Conservation (phyloP, 2,113 vertebrate species). For the Rana temporaria region DNA sequence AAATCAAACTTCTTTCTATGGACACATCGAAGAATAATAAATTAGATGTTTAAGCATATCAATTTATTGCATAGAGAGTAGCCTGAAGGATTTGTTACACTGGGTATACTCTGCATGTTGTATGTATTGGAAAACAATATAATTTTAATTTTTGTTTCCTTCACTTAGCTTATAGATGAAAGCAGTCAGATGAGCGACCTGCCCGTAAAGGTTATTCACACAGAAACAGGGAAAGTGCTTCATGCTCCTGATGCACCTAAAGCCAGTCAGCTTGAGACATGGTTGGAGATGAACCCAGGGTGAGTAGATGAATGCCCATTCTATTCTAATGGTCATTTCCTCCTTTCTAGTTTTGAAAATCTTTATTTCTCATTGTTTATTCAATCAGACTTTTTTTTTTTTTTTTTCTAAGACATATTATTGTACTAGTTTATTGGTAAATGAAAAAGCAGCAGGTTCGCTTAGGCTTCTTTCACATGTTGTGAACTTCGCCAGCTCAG, state of each 20-base stretch:
- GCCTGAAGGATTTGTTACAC: too few species aligned
- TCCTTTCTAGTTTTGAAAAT: neutral
- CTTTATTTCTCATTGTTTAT: neutral
- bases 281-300: conserved; percentile 99
- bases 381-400: neutral
- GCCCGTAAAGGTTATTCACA: conserved; percentile 97
- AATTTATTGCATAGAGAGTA: too few species aligned
- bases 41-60: too few species aligned
- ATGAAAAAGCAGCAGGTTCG: too few species aligned
- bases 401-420: neutral
- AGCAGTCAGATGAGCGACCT: conserved; percentile 99
- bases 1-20: too few species aligned
- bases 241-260: conserved; percentile 96
- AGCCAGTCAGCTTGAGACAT: conserved; percentile 96
- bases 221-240: conserved; percentile 93
- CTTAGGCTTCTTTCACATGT: too few species aligned
- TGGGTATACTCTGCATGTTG: too few species aligned
- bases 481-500: too few species aligned
- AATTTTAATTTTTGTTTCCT: conserved; percentile 1
- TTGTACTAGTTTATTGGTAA: too few species aligned
- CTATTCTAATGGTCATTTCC: neutral
- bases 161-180: conserved; percentile 89
- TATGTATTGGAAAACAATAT: neutral
- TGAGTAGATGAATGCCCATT: conserved; percentile 63
- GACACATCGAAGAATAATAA: too few species aligned